phyloP scores from a whole-genome alignment of 2,888 invertebrate species.

The Micoletzkya japonica region DNA sequence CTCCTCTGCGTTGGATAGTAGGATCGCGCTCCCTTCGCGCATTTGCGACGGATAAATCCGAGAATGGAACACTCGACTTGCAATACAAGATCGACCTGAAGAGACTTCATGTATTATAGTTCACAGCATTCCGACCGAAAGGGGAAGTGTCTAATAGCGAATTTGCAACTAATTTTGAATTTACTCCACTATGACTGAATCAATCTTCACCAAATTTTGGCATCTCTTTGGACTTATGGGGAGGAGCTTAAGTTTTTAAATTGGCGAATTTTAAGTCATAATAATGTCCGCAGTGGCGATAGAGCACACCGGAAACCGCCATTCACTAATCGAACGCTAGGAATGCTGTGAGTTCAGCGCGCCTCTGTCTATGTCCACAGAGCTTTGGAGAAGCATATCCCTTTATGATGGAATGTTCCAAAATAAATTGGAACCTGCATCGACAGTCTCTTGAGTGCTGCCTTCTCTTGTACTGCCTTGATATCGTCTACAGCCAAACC shows the following conservation, averaged over 20 bases:
- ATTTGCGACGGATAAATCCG: background rate
- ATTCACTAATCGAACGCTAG: too few relatives aligned
- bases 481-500: constrained; percentile 65
- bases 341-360: background rate
- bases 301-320: too few relatives aligned
- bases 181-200: too few relatives aligned
- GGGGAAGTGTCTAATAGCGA: background rate
- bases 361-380: background rate
- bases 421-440: constrained; percentile 20
- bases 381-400: background rate
- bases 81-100: constrained; percentile 14
- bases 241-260: too few relatives aligned
- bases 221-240: too few relatives aligned
- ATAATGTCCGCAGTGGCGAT: too few relatives aligned
- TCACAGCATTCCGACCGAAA: too few relatives aligned
- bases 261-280: too few relatives aligned
- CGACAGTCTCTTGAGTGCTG: constrained; percentile 65
- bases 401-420: background rate
- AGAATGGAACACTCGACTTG: constrained; percentile 9
- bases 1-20: background rate
- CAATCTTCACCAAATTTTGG: too few relatives aligned
- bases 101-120: too few relatives aligned
- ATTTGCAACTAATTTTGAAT: too few relatives aligned
- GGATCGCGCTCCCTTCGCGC: background rate
- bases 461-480: constrained; percentile 68